Evolutionary conservation across 2,113 vertebrate species (phyloP).

Genomic region (Bombycilla garrulus): DNA sequence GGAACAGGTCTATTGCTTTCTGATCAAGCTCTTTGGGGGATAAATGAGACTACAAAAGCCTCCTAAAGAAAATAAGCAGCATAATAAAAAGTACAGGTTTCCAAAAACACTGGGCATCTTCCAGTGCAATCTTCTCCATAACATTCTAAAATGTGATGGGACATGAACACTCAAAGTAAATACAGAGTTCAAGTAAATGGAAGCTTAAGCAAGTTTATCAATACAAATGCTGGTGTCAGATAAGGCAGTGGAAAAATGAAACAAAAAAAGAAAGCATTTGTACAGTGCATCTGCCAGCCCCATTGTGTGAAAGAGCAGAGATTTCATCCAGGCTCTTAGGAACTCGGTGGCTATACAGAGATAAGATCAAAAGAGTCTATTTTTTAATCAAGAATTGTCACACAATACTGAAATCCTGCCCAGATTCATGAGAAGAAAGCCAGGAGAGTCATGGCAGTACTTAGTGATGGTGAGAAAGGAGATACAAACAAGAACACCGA

Average conservation of each 20-base stretch:
- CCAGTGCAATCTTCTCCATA: neutral
- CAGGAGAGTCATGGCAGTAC: neutral
- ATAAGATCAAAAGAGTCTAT: neutral
- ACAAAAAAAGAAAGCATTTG: accelerated
- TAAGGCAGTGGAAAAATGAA: neutral
- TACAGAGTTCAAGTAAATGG: neutral
- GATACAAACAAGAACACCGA: neutral
- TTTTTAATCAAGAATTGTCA: neutral
- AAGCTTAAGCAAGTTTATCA: neutral
- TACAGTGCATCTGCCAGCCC: neutral
- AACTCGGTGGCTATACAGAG: neutral
- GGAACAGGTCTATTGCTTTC: neutral
- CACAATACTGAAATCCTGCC: neutral
- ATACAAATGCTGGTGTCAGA: neutral
- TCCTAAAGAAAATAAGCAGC: neutral
- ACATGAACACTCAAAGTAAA: neutral
- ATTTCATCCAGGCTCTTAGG: neutral
- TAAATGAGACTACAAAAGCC: neutral
- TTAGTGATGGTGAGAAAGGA: neutral
- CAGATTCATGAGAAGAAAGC: neutral
- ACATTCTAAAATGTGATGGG: neutral
- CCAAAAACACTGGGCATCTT: neutral
- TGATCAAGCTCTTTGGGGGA: neutral
- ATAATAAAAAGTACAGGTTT: neutral
- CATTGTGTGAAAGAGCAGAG: neutral